Base-by-base conservation (phyloP, 2,113 vertebrate species). In the Siphamia tubifer region DNA sequence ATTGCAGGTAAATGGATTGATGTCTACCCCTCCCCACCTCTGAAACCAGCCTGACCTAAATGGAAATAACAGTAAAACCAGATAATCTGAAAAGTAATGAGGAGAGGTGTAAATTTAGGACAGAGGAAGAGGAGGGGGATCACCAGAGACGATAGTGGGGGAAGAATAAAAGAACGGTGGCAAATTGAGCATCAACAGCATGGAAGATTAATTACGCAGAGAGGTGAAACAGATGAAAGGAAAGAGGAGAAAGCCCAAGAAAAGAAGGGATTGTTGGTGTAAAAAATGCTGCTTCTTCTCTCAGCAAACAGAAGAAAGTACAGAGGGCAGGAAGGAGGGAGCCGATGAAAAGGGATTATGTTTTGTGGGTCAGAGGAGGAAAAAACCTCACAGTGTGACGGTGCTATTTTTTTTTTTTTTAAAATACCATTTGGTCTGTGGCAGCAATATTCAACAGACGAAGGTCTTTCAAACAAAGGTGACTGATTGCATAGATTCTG, bases 121-220 rank as follows among this genome's bases (percentile, higher is more conserved):
- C 25, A 27, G 35, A 2, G 16, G 17, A 39, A 25, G 16, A 12
- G 24, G 27, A 21, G 3, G n/a, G 28, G 2, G 28, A 40, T 42
- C 25, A 20, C 15, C 0, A 20, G 58, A 31, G 13, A 36, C 39
- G 57, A 21, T 49, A 61, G 16, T 64, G 13, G 11, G 13, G 13
- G 34, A 11, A 21, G 24, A 43, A 35, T 42, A 55, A 27, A 42
- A 55, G 64, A 77, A 17, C 36, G 54, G 60, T 47, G 35, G 35
- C 21, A 58, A 68, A 65, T n/a, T 52, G 53, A 32, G 51, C 3
- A 9, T 66, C 12, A 20, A 34, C 60, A 70, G 64, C 23, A 13
- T 16, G 53, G 60, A 60, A 51, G 52, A 76, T 81, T 95, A 95
- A 93, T 96, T 94, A 95, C 89, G 94, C 95, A 30, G 51, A 15